These are phyloP conservation scores for Drosophila dives DNA, from an alignment of 2,888 invertebrate species.

Conservation along the genomic window DNA sequence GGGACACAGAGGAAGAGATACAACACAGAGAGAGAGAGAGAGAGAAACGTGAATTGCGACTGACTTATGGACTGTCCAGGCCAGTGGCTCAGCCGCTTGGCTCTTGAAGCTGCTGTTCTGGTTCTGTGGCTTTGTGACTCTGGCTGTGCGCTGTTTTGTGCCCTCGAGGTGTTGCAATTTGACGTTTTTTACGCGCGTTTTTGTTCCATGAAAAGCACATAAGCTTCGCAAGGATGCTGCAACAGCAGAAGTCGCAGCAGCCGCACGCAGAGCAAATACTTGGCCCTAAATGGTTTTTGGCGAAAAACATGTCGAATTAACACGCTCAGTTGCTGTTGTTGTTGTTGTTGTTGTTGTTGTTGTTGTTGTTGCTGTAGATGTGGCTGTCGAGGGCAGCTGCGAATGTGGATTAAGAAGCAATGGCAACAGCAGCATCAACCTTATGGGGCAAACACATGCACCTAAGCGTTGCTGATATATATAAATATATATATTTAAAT, in stretches of 20 bases:
- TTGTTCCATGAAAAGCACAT: slow-evolving; percentile 77
- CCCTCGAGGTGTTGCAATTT: slow-evolving; percentile 84
- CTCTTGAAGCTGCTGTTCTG: slow-evolving; percentile 36
- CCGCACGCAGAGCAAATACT: slow-evolving; percentile 82
- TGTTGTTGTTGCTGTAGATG: slow-evolving; percentile 34
- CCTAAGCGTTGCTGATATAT: slow-evolving; percentile 49
- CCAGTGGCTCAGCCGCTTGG: slow-evolving; percentile 29
- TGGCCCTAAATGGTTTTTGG: slow-evolving; percentile 79
- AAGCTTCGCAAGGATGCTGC: slow-evolving; percentile 55
- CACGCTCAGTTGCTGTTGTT: slow-evolving; percentile 70
- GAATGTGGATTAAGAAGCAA: slow-evolving; percentile 47
- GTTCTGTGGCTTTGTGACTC: slow-evolving; percentile 30
- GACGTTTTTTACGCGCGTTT: slow-evolving; percentile 83
- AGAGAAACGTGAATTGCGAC: slow-evolving; percentile 32
- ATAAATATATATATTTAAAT: slow-evolving; percentile 59
- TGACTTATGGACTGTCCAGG: slow-evolving; percentile 67
- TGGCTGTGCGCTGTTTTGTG: slow-evolving; percentile 47
- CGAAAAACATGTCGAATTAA: slow-evolving; percentile 84
- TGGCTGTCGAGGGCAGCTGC: slow-evolving; percentile 38
- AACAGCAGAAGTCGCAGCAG: slow-evolving; percentile 46
- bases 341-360: slow-evolving; percentile 36
- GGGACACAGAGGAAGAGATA: not conserved
- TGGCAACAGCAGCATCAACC: slow-evolving; percentile 43
- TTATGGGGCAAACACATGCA: slow-evolving; percentile 46
- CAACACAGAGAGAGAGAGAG: slow-evolving; percentile 6